Percentiles rank a stretch among this genome's conserved stretches.
phyloP scores from a whole-genome alignment of 1,140 invertebrate species.

The Orius laevigatus region DNA sequence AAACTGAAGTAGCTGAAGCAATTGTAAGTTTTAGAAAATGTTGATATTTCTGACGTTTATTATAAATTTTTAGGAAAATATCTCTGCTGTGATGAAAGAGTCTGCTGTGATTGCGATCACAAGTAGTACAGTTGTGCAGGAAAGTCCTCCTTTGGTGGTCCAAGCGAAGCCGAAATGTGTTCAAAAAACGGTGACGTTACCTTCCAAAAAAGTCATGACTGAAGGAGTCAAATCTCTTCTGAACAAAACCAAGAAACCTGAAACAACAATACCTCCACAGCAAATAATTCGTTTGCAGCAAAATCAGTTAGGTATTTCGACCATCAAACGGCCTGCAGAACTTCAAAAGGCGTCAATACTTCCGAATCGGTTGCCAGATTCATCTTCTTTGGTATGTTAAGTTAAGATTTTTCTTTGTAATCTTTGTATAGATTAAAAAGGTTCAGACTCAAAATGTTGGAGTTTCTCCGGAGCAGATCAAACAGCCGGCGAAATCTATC shows the following conservation, averaged over 20 bases:
- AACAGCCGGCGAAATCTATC: constrained; percentile 16
- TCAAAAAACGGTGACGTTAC: constrained; percentile 28
- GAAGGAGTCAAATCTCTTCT: constrained; percentile 16
- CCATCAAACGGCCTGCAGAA: too few relatives aligned
- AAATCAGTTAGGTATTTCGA: too few relatives aligned
- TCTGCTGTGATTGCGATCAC: neutral
- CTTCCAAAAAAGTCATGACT: constrained; percentile 25
- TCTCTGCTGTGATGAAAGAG: too few relatives aligned
- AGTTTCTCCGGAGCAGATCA: constrained; percentile 4
- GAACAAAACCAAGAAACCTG: constrained; percentile 5
- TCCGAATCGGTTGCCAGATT: too few relatives aligned
- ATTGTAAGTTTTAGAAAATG: neutral
- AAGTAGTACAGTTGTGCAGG: too few relatives aligned
- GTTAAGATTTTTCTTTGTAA: too few relatives aligned
- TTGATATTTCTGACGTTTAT: neutral
- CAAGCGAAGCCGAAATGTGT: constrained; percentile 27
- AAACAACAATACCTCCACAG: neutral
- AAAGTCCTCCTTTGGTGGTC: neutral
- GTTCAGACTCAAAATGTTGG: constrained; percentile 5
- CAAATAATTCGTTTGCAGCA: neutral
- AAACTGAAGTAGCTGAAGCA: neutral
- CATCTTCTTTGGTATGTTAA: too few relatives aligned
- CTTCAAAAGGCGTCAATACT: too few relatives aligned
- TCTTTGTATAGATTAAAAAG: constrained; percentile 7
- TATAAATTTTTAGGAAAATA: constrained; percentile 2